Evolutionary conservation across 30 jellyfish, hydroid and myxozoan species (phyloP).

Genomic region (Catostylus mosaicus): DNA sequence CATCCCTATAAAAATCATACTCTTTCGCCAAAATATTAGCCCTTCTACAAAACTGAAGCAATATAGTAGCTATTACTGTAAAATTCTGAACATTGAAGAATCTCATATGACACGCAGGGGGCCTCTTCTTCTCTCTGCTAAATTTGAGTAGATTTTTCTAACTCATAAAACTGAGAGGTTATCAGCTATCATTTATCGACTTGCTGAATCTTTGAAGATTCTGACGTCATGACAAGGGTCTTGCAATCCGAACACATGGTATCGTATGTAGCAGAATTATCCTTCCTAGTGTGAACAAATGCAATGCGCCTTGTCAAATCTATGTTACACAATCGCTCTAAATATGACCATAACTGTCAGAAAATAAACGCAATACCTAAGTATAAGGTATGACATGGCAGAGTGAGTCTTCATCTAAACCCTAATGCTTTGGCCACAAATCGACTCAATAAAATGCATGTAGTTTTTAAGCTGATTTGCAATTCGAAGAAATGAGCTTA

Average conservation of each 20-base stretch:
- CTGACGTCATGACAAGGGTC: conserved; percentile 2
- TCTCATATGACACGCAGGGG: too few species aligned
- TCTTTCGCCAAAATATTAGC: too few species aligned
- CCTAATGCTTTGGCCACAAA: conserved; percentile 1
- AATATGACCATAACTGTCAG: conserved; percentile 10
- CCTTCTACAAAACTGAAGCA: too few species aligned
- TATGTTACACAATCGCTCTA: background rate
- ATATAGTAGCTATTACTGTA: too few species aligned
- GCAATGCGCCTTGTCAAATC: conserved; percentile 4
- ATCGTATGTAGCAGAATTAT: conserved; percentile 26
- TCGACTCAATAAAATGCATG: background rate
- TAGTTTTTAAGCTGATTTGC: background rate
- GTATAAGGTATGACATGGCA: background rate
- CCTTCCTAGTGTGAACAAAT: background rate
- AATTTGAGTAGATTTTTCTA: too few species aligned
- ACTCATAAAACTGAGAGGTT: too few species aligned
- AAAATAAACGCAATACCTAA: background rate
- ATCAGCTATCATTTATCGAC: too few species aligned
- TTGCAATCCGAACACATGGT: conserved; percentile 21
- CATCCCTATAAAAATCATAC: too few species aligned
- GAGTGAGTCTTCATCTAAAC: background rate
- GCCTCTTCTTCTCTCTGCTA: too few species aligned
- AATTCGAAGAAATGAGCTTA: background rate
- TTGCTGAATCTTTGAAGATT: too few species aligned
- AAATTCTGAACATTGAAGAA: too few species aligned